Evolutionary conservation across 2,888 invertebrate genomes (phyloP), one percentile per base, ranked within the genome.

Genomic region (Pteria penguin): DNA sequence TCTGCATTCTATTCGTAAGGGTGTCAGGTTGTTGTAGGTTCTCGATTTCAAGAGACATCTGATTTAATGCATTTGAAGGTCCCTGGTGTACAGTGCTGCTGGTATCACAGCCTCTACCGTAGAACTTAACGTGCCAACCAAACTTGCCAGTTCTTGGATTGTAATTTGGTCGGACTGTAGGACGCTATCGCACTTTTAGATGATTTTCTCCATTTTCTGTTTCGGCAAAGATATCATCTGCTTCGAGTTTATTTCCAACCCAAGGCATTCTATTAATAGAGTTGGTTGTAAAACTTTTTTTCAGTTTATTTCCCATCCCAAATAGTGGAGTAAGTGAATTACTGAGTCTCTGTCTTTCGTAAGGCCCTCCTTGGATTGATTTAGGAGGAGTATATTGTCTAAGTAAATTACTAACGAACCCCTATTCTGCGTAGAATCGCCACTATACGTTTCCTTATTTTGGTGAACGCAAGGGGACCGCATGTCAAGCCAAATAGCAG

Each of bases 391-490:
- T 29, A 76, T 72, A 32, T 76, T 69, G 68, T 76, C 72, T 45
- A 76, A 54, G 58, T 72, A 76, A n/a, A 72, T 72, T 22, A 72
- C 57, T 24, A 76, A 22, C 62, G 31, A 14, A 76, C 14, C 14
- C 72, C 72, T 33, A 68, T 61, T 22, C 61, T 32, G 26, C 74
- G 26, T 11, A 62, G 33, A 8, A 74, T 31, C 2, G 68, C 67
- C 27, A 62, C 36, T 24, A 72, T 33, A 26, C 63, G 76, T 67
- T 76, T 76, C 58, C 68, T 66, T 24, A 72, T 24, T 55, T 76
- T 67, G 27, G 66, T 61, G 55, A 72, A 72, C 1, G 61, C 29
- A 18, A 71, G 52, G 4, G 72, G 67, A 11, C 60, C 72, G 2
- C 68, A 61, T 2, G 33, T 62, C 32, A 68, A 29, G n/a, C 68